phyloP scores from a whole-genome alignment of 2,113 vertebrate species.

The Ictidomys tridecemlineatus region DNA sequence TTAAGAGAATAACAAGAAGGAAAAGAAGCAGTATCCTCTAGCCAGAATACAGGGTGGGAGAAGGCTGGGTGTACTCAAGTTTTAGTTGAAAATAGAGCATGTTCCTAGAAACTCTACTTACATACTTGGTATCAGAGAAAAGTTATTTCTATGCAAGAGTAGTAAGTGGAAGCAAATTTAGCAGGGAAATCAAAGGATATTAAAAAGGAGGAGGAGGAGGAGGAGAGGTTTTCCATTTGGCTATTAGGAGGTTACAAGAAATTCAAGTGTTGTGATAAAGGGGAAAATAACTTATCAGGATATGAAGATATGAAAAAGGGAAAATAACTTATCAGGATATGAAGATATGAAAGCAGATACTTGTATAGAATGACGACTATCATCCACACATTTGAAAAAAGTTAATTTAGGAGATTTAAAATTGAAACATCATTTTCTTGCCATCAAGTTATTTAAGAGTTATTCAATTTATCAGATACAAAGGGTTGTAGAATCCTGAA shows the following conservation, averaged over 20 bases:
- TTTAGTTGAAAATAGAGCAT: rapidly evolving
- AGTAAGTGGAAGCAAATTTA: neutral
- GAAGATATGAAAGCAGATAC: neutral
- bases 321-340: neutral
- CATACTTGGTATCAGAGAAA: neutral
- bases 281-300: neutral
- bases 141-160: neutral
- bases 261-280: neutral
- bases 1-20: neutral
- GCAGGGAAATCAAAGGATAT: neutral
- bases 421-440: neutral
- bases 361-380: neutral
- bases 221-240: neutral
- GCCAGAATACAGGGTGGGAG: neutral
- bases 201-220: neutral
- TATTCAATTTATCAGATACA: neutral
- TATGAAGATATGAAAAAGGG: neutral
- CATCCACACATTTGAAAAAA: neutral
- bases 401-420: neutral
- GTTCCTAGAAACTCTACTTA: rapidly evolving
- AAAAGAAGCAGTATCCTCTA: neutral
- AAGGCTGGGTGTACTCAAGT: neutral
- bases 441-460: neutral
- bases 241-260: neutral
- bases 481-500: neutral